A percentile compares a stretch with the other conserved stretches of the same genome.
Conservation (phyloP, 2,888 invertebrate species). For the Spisula subtruncata region DNA sequence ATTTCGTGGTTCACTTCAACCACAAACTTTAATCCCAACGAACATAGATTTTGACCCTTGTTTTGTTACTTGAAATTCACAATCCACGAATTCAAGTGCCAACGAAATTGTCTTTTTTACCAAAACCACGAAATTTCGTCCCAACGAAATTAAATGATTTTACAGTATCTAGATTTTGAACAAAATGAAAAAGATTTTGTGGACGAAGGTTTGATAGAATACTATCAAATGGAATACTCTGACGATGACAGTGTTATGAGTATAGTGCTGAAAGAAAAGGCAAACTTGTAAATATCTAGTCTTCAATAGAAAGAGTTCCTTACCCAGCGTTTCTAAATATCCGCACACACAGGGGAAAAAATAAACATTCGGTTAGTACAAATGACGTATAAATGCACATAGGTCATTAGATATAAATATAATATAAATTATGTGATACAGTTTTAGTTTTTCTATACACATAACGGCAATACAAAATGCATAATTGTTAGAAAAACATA, state of each 20-base stretch:
- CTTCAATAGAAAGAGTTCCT: slow-evolving; percentile 46
- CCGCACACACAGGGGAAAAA: slow-evolving; percentile 66
- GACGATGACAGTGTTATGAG: slow-evolving; percentile 18
- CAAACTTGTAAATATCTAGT: slow-evolving; percentile 41
- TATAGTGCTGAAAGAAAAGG: slow-evolving; percentile 45
- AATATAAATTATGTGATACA: too few relatives aligned
- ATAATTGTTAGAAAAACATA: not conserved
- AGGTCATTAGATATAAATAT: not conserved
- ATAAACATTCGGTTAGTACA: slow-evolving; percentile 65
- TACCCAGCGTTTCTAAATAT: slow-evolving; percentile 64
- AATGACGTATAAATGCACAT: slow-evolving; percentile 23
- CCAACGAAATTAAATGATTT: too few relatives aligned
- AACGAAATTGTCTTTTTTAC: too few relatives aligned
- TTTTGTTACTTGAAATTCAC: too few relatives aligned
- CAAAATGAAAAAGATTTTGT: not conserved
- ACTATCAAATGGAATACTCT: not conserved
- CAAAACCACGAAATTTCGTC: too few relatives aligned
- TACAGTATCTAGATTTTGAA: too few relatives aligned
- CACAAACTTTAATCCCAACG: too few relatives aligned
- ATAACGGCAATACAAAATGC: not conserved
- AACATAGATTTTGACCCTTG: too few relatives aligned
- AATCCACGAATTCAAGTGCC: too few relatives aligned
- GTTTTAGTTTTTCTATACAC: not conserved
- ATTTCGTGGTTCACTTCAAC: too few relatives aligned
- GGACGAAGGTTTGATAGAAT: not conserved